A percentile compares a stretch with the other conserved stretches of the same genome.
These are phyloP conservation scores for Bombus confusus DNA, from an alignment of 1,140 invertebrate genomes.

Conservation along the genomic window DNA sequence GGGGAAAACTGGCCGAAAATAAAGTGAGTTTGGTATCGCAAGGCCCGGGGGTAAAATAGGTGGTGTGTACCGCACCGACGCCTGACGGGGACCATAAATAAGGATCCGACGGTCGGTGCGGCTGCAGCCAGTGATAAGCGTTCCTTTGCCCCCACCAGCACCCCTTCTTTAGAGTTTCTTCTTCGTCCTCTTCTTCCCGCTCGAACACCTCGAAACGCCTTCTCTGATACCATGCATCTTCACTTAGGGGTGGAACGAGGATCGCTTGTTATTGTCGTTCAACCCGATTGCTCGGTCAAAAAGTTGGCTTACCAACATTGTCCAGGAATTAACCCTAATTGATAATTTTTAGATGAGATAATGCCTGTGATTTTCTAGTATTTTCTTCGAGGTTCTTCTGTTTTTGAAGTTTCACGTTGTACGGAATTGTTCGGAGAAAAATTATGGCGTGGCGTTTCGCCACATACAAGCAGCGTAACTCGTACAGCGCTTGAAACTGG, in stretches of 20 bases:
- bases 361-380: too few species aligned
- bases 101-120: constrained; percentile 81
- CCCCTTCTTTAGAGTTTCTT: constrained; percentile 61
- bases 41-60: constrained; percentile 74
- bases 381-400: background rate
- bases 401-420: background rate
- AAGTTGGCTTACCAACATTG: background rate
- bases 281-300: too few species aligned
- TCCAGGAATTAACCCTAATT: background rate
- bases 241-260: background rate
- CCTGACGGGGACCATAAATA: constrained; percentile 80
- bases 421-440: background rate
- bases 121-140: constrained; percentile 80
- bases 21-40: constrained; percentile 68
- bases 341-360: too few species aligned
- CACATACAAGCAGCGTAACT: constrained; percentile 6
- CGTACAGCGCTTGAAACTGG: constrained; percentile 27
- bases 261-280: background rate
- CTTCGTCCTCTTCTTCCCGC: constrained; percentile 54
- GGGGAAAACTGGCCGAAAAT: constrained; percentile 65
- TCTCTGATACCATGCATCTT: constrained; percentile 5
- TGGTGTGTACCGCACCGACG: constrained; percentile 69
- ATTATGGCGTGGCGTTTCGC: background rate
- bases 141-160: constrained; percentile 67
- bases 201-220: constrained; percentile 49